Evolutionary conservation across 2,888 invertebrate genomes (phyloP).

Genomic region (Drosophila buzzatii): DNA sequence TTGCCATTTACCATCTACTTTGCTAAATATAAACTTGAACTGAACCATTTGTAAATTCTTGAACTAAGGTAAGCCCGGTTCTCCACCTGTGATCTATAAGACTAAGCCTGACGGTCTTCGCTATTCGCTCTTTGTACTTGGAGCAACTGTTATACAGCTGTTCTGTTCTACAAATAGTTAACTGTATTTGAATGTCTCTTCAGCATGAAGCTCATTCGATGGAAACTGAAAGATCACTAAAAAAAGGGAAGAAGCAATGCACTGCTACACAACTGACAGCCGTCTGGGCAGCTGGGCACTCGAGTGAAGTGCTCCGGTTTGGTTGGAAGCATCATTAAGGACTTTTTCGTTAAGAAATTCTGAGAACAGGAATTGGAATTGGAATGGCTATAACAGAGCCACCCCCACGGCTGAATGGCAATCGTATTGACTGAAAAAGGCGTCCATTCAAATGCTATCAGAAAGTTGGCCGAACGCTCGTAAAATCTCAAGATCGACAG

Average conservation of each 20-base stretch:
- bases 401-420: slow-evolving; percentile 14
- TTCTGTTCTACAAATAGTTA: neutral
- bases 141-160: neutral
- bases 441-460: slow-evolving; percentile 43
- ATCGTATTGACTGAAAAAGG: slow-evolving; percentile 23
- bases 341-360: slow-evolving; percentile 5
- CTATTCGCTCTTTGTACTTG: neutral
- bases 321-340: slow-evolving; percentile 24
- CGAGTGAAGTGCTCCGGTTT: slow-evolving; percentile 34
- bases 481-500: slow-evolving; percentile 73
- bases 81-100: neutral
- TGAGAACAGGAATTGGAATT: neutral
- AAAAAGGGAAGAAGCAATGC: neutral
- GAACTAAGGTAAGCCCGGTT: neutral
- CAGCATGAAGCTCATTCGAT: neutral
- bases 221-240: neutral
- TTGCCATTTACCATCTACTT: neutral
- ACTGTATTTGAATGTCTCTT: neutral
- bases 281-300: slow-evolving; percentile 27
- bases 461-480: slow-evolving; percentile 59
- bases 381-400: neutral
- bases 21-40: neutral
- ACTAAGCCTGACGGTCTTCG: too few relatives aligned
- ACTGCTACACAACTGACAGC: slow-evolving; percentile 1
- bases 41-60: neutral